A percentile compares a stretch with the other conserved stretches of the same genome.
phyloP scores from a whole-genome alignment of 2,113 vertebrate species.

The Nothobranchius kuhntae region DNA sequence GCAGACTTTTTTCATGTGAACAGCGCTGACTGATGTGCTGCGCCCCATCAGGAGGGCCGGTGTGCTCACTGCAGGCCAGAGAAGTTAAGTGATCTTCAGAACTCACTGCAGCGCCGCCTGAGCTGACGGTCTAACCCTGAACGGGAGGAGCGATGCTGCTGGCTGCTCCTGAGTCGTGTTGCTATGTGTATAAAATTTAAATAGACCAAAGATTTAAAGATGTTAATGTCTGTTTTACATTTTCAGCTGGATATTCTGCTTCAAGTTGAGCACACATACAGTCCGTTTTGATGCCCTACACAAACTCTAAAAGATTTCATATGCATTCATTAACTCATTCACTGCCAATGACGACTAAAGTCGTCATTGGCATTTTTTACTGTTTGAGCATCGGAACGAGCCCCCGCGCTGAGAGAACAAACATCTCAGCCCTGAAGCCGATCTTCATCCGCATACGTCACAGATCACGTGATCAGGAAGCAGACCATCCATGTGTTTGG shows the following conservation, averaged over 20 bases:
- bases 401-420: too few species aligned
- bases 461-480: too few species aligned
- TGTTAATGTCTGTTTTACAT: background rate
- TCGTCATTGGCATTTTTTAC: too few species aligned
- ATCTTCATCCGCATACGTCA: too few species aligned
- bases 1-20: slow-evolving; percentile 9
- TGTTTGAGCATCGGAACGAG: too few species aligned
- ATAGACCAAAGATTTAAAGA: background rate
- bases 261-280: too few species aligned
- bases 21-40: slow-evolving; percentile 26
- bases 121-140: background rate
- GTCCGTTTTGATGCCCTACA: too few species aligned
- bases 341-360: too few species aligned
- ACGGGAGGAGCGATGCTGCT: background rate
- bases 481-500: too few species aligned
- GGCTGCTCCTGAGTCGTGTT: background rate
- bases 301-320: too few species aligned
- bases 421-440: too few species aligned
- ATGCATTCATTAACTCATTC: too few species aligned
- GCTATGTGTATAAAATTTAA: background rate
- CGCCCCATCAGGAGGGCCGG: slow-evolving; percentile 34
- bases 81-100: slow-evolving; percentile 34
- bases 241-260: background rate
- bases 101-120: slow-evolving; percentile 19
- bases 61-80: slow-evolving; percentile 41